These are phyloP conservation scores for Cyclura pinguis DNA, from an alignment of 2,797 vertebrate species.

Conservation along the genomic window DNA sequence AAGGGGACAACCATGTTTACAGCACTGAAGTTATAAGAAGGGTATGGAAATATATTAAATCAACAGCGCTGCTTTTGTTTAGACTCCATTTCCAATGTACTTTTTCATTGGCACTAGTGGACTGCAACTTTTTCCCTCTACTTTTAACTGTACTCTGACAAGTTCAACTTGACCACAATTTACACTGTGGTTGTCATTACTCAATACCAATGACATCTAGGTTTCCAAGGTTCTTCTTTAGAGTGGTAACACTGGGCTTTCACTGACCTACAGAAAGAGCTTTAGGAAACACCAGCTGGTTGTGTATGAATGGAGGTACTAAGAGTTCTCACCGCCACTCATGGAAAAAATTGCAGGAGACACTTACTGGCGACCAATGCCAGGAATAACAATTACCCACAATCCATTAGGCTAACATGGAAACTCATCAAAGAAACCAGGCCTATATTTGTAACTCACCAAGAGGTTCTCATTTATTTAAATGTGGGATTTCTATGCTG, in stretches of 20 bases:
- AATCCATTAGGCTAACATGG: constrained; percentile 50
- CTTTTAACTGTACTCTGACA: constrained; percentile 64
- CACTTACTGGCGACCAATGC: constrained; percentile 29
- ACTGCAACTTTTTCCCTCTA: constrained; percentile 74
- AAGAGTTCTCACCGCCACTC: constrained; percentile 38
- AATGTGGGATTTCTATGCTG: constrained; percentile 64
- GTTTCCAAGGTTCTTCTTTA: constrained; percentile 62
- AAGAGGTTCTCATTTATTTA: constrained; percentile 50
- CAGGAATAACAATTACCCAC: constrained; percentile 37
- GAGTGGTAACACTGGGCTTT: constrained; percentile 64
- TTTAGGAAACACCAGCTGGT: constrained; percentile 67
- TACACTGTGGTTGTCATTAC: constrained; percentile 77
- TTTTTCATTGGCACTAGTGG: constrained; percentile 71
- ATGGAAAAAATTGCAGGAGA: constrained; percentile 60
- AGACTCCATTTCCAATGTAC: constrained; percentile 60
- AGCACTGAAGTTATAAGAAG: not conserved
- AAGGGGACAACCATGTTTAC: not conserved
- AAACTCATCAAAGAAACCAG: constrained; percentile 59
- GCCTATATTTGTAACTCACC: constrained; percentile 67
- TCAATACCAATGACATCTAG: constrained; percentile 75
- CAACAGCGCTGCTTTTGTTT: constrained; percentile 60
- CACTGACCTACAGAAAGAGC: constrained; percentile 53
- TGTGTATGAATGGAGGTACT: constrained; percentile 56
- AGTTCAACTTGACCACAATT: constrained; percentile 75
- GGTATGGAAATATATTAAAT: not conserved